Base-by-base conservation (phyloP, 1,140 invertebrate genomes). In the Pogonomyrmex barbatus region DNA sequence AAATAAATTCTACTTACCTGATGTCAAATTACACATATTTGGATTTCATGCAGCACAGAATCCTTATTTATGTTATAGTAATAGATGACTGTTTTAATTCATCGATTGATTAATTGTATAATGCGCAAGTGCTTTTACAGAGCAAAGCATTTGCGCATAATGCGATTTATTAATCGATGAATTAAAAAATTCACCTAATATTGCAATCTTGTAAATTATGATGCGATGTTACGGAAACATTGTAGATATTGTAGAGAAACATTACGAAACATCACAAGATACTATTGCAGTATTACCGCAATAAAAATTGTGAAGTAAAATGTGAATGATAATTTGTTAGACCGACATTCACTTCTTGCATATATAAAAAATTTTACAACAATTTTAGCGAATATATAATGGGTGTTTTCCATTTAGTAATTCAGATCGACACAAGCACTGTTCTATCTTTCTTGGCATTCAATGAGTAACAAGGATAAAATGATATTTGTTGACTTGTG, bases 41-140 rank as follows among this genome's bases (percentile, higher is more conserved):
- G 1, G 8, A 42, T 67, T 67, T 67, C 63, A 67, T 67, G 63
- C 63, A 45, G 63, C 36, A 67, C 39, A 67, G 63, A 67, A 24
- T 24, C 9, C 24, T 67, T 10, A 24, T 9, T 17, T 45, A 42
- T 12, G 8, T 24, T 67, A 5, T 17, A 65, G 8, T 9, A 58
- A 24, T 24, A 24, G 24, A 24, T 24, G 24, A 24, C 24, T 24
- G 24, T 24, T 24, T 24, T 24, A 24, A 24, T 24, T 24, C 24
- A 24, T 24, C 24, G 24, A 24, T 24, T 24, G 24, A 24, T 24
- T 24, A 24, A 24, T 24, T 24, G 24, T 24, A 24, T 24, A 24
- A 24, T 24, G 24, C 24, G 24, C 24, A 24, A 24, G 0, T 24
- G 24, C 24, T 24, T 24, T 24, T 24, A 24, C 24, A 24, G 24